Conservation (phyloP, 2,797 vertebrate species). For the Dallia pectoralis region DNA sequence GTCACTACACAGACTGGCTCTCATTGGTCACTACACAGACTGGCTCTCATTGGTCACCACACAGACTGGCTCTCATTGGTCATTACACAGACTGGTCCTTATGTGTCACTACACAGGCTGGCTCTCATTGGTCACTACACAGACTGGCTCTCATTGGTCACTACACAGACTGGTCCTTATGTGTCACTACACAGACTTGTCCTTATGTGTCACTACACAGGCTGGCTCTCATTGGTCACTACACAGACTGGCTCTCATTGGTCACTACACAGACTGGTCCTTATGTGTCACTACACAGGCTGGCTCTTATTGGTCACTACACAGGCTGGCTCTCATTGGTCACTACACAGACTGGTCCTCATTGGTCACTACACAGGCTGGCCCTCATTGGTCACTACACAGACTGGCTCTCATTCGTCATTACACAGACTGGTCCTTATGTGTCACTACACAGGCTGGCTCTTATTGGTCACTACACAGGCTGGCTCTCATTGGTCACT, state of each 20-base stretch:
- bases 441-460: slow-evolving; percentile 21
- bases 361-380: background rate
- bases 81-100: slow-evolving; percentile 14
- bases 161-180: too few species aligned
- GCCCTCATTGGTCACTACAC: too few species aligned
- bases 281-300: too few species aligned
- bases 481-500: too few species aligned
- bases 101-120: background rate
- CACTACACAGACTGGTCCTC: slow-evolving; percentile 15
- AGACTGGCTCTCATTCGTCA: background rate
- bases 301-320: background rate
- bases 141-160: background rate
- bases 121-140: too few species aligned
- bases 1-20: too few species aligned
- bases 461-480: background rate
- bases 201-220: background rate
- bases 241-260: slow-evolving; percentile 10
- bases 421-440: too few species aligned
- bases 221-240: too few species aligned
- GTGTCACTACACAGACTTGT: slow-evolving; percentile 22
- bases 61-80: too few species aligned
- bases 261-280: too few species aligned
- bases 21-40: too few species aligned
- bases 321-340: too few species aligned
- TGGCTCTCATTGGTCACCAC: background rate